Evolutionary conservation across 2,888 invertebrate species (phyloP).

Genomic region (Nomada hirtipes): DNA sequence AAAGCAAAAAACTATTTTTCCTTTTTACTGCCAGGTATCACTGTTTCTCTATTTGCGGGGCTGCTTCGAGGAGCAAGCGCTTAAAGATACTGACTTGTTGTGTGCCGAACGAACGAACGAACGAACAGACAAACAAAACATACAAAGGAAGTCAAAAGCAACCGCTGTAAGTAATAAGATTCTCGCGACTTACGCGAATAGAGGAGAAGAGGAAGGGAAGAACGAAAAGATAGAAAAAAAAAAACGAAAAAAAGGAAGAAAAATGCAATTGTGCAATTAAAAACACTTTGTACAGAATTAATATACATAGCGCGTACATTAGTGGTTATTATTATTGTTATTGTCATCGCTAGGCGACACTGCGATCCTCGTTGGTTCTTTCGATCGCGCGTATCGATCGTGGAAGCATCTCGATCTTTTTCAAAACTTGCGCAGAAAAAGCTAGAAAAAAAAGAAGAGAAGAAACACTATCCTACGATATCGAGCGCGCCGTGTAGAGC

Average conservation of each 20-base stretch:
- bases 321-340: slow-evolving; percentile 67
- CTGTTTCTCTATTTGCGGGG: slow-evolving; percentile 62
- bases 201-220: neutral
- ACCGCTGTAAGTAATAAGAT: slow-evolving; percentile 19
- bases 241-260: slow-evolving; percentile 46
- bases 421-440: slow-evolving; percentile 6
- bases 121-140: slow-evolving; percentile 3
- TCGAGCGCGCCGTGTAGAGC: slow-evolving; percentile 1
- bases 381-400: slow-evolving; percentile 56
- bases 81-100: slow-evolving; percentile 48
- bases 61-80: slow-evolving; percentile 71
- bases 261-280: slow-evolving; percentile 77
- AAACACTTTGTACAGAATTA: slow-evolving; percentile 76
- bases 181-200: neutral
- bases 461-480: neutral
- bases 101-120: slow-evolving; percentile 29
- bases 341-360: slow-evolving; percentile 56
- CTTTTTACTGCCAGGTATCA: slow-evolving; percentile 74
- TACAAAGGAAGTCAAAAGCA: neutral
- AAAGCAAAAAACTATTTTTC: slow-evolving; percentile 57
- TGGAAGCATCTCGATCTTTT: slow-evolving; percentile 21
- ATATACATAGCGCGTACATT: slow-evolving; percentile 68
- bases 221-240: neutral
- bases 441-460: neutral
- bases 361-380: slow-evolving; percentile 62